Conservation (phyloP, 2,113 vertebrate species). For the Bubo scandiacus region DNA sequence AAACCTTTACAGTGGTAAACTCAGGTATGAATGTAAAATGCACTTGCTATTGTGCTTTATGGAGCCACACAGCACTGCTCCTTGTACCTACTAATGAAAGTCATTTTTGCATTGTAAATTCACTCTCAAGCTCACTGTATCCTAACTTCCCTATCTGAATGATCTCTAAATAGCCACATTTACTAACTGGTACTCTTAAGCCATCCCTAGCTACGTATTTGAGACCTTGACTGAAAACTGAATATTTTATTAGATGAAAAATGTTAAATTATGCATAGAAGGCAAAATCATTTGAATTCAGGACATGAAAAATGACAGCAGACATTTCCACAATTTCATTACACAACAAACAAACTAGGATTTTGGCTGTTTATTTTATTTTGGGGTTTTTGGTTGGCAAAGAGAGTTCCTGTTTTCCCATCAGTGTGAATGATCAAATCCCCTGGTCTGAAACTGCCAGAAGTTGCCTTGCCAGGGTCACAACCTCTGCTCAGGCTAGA, state of each 20-base stretch:
- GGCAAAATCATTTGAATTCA: background rate
- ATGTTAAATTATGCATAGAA: background rate
- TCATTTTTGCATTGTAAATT: background rate
- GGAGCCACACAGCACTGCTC: background rate
- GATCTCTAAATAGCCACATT: background rate
- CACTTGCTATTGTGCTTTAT: background rate
- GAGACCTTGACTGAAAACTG: background rate
- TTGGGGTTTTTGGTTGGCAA: background rate
- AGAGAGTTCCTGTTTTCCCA: background rate
- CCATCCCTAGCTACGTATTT: background rate
- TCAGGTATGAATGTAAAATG: background rate
- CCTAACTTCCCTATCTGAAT: background rate
- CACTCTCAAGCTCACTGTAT: background rate
- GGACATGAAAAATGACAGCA: background rate
- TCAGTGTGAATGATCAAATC: background rate
- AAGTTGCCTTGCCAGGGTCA: background rate
- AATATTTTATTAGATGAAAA: background rate
- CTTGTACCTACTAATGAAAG: background rate
- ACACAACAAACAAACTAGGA: background rate
- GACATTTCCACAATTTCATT: background rate
- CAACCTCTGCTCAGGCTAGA: background rate
- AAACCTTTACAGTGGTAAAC: background rate
- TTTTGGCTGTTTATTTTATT: background rate
- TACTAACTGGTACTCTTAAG: background rate
- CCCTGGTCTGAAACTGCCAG: background rate